Base-by-base conservation (phyloP, 2,113 vertebrate genomes). In the Puntigrus tetrazona region DNA sequence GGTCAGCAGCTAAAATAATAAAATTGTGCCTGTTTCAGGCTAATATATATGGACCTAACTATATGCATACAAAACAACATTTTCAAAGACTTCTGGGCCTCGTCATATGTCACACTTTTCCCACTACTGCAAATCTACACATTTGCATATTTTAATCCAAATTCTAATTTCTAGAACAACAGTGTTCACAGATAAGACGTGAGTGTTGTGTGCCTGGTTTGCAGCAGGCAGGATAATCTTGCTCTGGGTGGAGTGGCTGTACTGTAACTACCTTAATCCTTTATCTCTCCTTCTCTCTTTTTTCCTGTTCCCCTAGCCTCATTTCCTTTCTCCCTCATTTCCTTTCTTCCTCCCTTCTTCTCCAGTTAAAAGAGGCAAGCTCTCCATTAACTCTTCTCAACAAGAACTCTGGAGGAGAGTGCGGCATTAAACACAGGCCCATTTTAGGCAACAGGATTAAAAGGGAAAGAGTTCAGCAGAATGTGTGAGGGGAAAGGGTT, bases 371-470 rank as follows among this genome's bases (percentile, higher is more conserved):
- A 77, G 63, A 72, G 81, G 43, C 78, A 74, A 55, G 65, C 31
- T 79, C n/a, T 43, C 52, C 67, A 65, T 84, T 81, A 82, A 81
- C 86, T 31, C 27, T 84, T 45, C 45, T 85, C 84, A 85, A 87
- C 61, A 61, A 45, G 52, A 41, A 18, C n/a, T 88, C 76, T 81
- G 63, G 78, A 11, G 59, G 74, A 67, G 41, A 9, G 83, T 45
- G 47, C 22, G 72, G 79, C 83, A 82, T 27, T 73, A 92, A 86
- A 90, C 84, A 57, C 82, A 70, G 79, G 86, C 88, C 87, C 84
- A 81, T 89, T 92, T 92, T 75, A 85, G 83, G 84, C 85, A 90
- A 89, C 70, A 63, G 88, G 89, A 92, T 92, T 91, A 92, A 83
- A 82, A 84, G 73, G 83, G 77, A 72, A 86, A 87, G 81, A 91